These are phyloP conservation scores for Pyrocephalus nanus DNA, from an alignment of 2,797 vertebrate species.

Conservation along the genomic window DNA sequence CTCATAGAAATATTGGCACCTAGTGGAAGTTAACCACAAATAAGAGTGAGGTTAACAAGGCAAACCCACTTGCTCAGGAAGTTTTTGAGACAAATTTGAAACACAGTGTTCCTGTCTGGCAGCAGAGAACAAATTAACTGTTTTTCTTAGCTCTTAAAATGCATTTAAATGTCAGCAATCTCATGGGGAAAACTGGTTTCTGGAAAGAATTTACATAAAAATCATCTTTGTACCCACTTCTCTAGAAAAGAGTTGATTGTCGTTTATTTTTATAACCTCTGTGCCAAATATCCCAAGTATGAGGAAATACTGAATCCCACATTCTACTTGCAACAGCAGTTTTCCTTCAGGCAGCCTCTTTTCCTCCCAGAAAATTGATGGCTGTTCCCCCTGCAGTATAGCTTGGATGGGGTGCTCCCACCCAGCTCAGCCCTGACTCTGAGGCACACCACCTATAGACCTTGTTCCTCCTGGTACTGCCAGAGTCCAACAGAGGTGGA, in stretches of 20 bases:
- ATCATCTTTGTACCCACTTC: slow-evolving; percentile 11
- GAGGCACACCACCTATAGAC: background rate
- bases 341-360: background rate
- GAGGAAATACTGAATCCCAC: background rate
- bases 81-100: slow-evolving; percentile 49
- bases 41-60: background rate
- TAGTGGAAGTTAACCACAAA: slow-evolving; percentile 12
- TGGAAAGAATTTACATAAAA: slow-evolving; percentile 22
- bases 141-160: slow-evolving; percentile 45
- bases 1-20: background rate
- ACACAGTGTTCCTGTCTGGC: slow-evolving; percentile 9
- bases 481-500: background rate
- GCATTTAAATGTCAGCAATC: slow-evolving; percentile 18
- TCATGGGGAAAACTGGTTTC: background rate
- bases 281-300: slow-evolving; percentile 29
- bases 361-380: background rate
- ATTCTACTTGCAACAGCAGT: background rate
- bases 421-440: background rate
- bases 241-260: background rate
- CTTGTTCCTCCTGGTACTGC: background rate
- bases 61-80: slow-evolving; percentile 37
- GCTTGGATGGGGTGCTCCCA: background rate
- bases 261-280: slow-evolving; percentile 26
- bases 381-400: accelerated
- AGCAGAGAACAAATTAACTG: background rate